Base-by-base conservation (phyloP, 2,113 vertebrate species). In the Mirza zaza region DNA sequence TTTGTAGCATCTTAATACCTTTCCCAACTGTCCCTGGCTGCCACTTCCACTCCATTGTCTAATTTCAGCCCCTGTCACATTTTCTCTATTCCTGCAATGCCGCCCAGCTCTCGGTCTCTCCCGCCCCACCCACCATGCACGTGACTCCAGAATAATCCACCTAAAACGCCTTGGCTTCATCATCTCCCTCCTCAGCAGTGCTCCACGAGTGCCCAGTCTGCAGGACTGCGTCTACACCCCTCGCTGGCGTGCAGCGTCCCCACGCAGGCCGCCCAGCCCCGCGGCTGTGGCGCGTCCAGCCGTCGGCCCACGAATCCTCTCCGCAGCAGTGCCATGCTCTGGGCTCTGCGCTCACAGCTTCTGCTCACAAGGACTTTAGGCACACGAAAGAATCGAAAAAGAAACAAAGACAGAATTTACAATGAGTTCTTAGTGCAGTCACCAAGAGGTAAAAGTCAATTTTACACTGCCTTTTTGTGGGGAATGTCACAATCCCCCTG, bases 191-290 rank as follows among this genome's bases (percentile, higher is more conserved):
- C 8, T 27, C 67, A 67, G 6, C 36, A 18, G 5, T 20, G 27
- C 17, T 39, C 39, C 17, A 0, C 0, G 27, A 36, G 86, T 2
- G 5, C 45, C 63, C 55, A 3, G 36, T 50, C 50, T 65, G 29
- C 32, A 65, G 61, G 29, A 70, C 9, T 11, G 11, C 15, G 34
- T n/a, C 42, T 39, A 57, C 27, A 32, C 0, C 42, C 23, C 23
- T 59, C 0, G 0, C 52, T 12, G n/a, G 29, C 0, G 2, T 2
- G 18, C 20, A 21, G 52, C 50, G 14, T 32, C 15, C 23, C 29
- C 20, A 12, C 13, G 4, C 15, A 2, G 32, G 18, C 14, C 45
- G 70, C 50, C 9, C 5, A 15, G 70, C 11, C 39, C 5, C 5
- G 1, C 5, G 20, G 65, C 42, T 39, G 9, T 73, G 27, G 3